These are phyloP conservation scores for Protaetia brevitarsis DNA, from an alignment of 1,140 invertebrate genomes.

Conservation along the genomic window DNA sequence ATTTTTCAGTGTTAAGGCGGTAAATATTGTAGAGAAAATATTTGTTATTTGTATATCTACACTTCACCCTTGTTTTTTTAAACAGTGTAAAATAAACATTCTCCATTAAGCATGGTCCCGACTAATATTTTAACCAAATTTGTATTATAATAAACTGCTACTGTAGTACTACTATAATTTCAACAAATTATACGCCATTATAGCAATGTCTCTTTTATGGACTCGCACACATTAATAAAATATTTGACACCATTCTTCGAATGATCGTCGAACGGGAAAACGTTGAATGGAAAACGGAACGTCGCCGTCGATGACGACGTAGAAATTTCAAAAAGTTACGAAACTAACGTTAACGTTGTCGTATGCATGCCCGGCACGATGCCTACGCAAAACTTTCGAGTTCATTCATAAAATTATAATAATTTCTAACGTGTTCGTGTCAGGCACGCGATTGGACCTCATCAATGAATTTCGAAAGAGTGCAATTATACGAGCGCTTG, in stretches of 20 bases:
- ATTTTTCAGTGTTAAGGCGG: too few relatives aligned
- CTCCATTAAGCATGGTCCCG: too few relatives aligned
- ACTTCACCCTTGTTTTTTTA: too few relatives aligned
- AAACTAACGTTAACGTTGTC: not conserved
- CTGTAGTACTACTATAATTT: too few relatives aligned
- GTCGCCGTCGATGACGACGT: slow-evolving; percentile 4
- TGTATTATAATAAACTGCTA: too few relatives aligned
- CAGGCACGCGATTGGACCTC: slow-evolving; percentile 21
- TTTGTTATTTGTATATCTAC: too few relatives aligned
- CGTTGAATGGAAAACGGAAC: not conserved
- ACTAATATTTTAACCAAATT: too few relatives aligned
- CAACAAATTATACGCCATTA: too few relatives aligned
- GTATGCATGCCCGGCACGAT: not conserved
- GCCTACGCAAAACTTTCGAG: slow-evolving; percentile 11
- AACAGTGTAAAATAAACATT: too few relatives aligned
- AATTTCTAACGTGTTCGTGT: slow-evolving; percentile 14
- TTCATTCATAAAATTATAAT: slow-evolving; percentile 23
- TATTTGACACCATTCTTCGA: not conserved
- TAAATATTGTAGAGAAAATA: too few relatives aligned
- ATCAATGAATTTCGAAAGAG: slow-evolving; percentile 17
- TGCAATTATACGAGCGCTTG: not conserved
- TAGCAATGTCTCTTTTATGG: too few relatives aligned
- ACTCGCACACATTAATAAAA: too few relatives aligned
- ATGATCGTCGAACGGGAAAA: not conserved
- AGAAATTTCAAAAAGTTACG: not conserved